Evolutionary conservation across 2,888 invertebrate species (phyloP), one percentile per base, ranked within the genome.

Genomic region (Eilema sororculum): DNA sequence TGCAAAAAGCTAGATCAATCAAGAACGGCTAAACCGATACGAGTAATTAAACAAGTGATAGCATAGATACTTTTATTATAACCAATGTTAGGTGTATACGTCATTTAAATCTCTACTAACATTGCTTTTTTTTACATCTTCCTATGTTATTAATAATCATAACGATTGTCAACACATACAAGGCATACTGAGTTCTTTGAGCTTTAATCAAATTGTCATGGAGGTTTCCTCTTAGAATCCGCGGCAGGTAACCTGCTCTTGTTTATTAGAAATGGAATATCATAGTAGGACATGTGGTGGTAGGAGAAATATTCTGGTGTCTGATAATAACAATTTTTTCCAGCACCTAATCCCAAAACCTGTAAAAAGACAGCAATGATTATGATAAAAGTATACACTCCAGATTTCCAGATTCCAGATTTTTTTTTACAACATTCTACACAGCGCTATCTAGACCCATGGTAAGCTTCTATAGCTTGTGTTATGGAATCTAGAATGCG

Each of bases 261-360:
- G 67, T 86, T 84, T 68, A 93, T 56, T 22, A 73, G 57, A 30
- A 89, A 30, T 67, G 93, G 89, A 69, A 93, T 75, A 67, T 93
- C 94, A 73, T 82, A 93, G 73, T 82, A 95, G 8, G 86, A 81
- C 93, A 92, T 94, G 72, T 94, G 88, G 52, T 95, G 94, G 68
- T 68, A 94, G 0, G 92, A 86, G 71, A 91, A 94, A 76, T 93
- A 95, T 76, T 94, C 94, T 0, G 93, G 92, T 64, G 90, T 90
- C 78, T 86, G 79, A 77, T 95, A 95, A 33, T 16, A 74, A 1
- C 76, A 72, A 59, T 74, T 66, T 73, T 92, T 92, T 28, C 77
- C 78, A 6, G 93, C 93, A 2, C 89, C 86, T 3, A 81, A 85
- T 12, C 94, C 94, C 8, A 94, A 67, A 12, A 67, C 20, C 71